phyloP scores from a whole-genome alignment of 2,888 invertebrate species.

The Colostygia pectinataria region DNA sequence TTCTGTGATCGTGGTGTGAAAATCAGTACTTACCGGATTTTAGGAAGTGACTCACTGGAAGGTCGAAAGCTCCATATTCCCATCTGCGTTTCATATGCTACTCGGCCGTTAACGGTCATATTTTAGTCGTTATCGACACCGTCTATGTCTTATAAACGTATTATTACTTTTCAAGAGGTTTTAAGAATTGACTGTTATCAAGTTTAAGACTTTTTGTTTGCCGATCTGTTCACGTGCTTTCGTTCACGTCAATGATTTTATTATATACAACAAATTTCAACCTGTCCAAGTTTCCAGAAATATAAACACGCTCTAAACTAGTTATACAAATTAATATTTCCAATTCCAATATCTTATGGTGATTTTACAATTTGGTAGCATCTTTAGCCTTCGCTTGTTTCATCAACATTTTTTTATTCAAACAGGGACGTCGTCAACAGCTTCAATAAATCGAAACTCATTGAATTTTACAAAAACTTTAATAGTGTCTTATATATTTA shows the following conservation, averaged over 20 bases:
- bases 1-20: too few species aligned
- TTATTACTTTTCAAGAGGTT: conserved; percentile 5
- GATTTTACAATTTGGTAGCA: conserved; percentile 13
- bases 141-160: conserved; percentile 30
- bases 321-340: conserved; percentile 23
- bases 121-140: conserved; percentile 37
- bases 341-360: conserved; percentile 13
- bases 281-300: conserved; percentile 15
- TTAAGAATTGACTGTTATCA: neutral
- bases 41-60: conserved; percentile 26
- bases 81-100: conserved; percentile 27
- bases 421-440: too few species aligned
- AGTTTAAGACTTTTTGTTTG: neutral
- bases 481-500: neutral
- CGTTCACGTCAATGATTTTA: conserved; percentile 1
- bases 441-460: too few species aligned
- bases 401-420: neutral
- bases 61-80: conserved; percentile 26
- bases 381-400: conserved; percentile 8
- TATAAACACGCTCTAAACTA: conserved; percentile 19
- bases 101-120: conserved; percentile 47
- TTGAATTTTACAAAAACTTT: neutral
- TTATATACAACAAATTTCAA: neutral
- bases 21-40: too few species aligned
- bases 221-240: conserved; percentile 6